Conservation (phyloP, 2,113 vertebrate genomes). For the Forbesichthys agassizii region DNA sequence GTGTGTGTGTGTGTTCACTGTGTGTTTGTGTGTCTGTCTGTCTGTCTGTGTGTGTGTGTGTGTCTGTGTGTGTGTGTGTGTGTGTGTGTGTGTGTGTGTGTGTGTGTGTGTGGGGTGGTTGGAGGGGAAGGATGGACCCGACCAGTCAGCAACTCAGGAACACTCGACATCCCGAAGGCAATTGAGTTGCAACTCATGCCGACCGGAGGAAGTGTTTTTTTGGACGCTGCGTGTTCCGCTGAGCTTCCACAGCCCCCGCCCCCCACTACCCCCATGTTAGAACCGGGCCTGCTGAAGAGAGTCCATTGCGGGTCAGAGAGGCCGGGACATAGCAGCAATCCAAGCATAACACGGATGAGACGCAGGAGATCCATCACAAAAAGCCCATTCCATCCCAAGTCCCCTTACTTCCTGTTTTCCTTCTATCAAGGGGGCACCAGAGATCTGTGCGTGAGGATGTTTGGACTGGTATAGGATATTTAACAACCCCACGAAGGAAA, state of each 20-base stretch:
- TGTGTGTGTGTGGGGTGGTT: too few relatives aligned
- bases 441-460: slow-evolving; percentile 41
- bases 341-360: slow-evolving; percentile 50
- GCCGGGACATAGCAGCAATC: slow-evolving; percentile 20
- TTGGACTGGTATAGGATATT: slow-evolving; percentile 49
- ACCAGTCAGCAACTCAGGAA: slow-evolving; percentile 7
- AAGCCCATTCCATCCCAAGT: slow-evolving; percentile 34
- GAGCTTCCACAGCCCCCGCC: slow-evolving; percentile 12
- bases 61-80: slow-evolving; percentile 12
- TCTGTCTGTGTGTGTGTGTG: neutral
- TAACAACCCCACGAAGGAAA: slow-evolving; percentile 54
- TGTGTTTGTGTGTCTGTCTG: slow-evolving; percentile 9
- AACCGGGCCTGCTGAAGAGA: slow-evolving; percentile 2
- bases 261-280: too few relatives aligned
- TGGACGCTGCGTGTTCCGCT: slow-evolving; percentile 19
- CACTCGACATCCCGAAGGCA: slow-evolving; percentile 21
- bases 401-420: slow-evolving; percentile 51
- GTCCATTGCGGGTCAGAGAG: slow-evolving; percentile 13
- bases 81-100: slow-evolving; percentile 10
- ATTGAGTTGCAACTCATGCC: neutral
- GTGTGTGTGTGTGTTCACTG: neutral
- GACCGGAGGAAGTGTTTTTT: slow-evolving; percentile 20
- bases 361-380: slow-evolving; percentile 31
- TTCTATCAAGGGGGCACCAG: slow-evolving; percentile 41
- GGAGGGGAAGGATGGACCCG: neutral